Evolutionary conservation across 2,888 invertebrate species (phyloP), one percentile per base, ranked within the genome.

Genomic region (Plagodis pulveraria): DNA sequence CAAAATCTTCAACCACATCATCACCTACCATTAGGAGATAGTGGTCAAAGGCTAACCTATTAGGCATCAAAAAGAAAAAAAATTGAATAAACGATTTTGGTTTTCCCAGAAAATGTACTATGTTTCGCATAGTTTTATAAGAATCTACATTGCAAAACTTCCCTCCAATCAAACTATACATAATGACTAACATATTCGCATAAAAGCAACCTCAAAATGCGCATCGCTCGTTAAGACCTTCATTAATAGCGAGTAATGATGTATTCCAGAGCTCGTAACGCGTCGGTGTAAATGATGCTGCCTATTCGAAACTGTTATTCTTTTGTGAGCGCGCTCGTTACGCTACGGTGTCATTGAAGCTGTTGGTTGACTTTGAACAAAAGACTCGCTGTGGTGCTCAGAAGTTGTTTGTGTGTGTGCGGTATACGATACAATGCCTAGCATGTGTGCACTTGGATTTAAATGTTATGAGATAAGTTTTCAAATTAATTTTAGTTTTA

Each of bases 191-290:
- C 52, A 42, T 38, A 49, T 50, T 40, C 51, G 42, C 55, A 56
- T 55, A 49, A 58, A 58, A 53, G 51, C 55, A 22, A 48, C 57
- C 35, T 44, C 59, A 35, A 50, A 63, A 63, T 63, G 59, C 56
- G 48, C 63, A 59, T 60, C 55, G 52, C 63, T 60, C 63, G 57
- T 63, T 63, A 63, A 63, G 58, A 58, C 57, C 46, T 52, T 54
- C 63, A 58, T 63, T 63, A 63, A 60, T 63, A 63, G 54, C 51
- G 55, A 60, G 63, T 63, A 63, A 63, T 63, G 63, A 63, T 54
- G 60, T 63, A 63, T 60, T 58, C 54, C 57, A 50, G 55, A 47
- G 54, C 12, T 50, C 62, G 53, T 50, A 53, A 58, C 60, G 63
- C 44, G 50, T 53, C 56, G 54, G 65, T 61, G 65, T 66, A 63